Conservation (phyloP, 2,797 vertebrate genomes). For the Micrastur ruficollis region DNA sequence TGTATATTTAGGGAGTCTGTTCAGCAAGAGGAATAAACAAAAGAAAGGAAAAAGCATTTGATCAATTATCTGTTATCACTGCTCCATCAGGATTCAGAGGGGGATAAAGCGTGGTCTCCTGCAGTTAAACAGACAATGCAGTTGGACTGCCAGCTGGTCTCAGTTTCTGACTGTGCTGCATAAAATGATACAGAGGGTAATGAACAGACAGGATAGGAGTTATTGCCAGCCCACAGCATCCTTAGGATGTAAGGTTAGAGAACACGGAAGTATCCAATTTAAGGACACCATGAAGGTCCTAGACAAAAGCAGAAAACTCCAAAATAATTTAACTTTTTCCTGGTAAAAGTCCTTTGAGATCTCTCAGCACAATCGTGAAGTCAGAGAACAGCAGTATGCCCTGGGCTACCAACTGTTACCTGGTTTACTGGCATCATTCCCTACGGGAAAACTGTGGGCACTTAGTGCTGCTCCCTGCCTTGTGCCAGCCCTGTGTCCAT, state of each 20-base stretch:
- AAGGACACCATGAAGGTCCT: not conserved
- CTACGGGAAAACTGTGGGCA: not conserved
- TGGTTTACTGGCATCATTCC: not conserved
- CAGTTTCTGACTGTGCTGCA: not conserved
- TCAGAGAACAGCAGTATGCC: not conserved
- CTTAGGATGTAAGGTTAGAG: not conserved
- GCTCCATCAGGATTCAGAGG: not conserved
- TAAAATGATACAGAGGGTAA: not conserved
- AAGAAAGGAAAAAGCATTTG: not conserved
- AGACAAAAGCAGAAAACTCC: not conserved
- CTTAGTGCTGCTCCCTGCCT: not conserved
- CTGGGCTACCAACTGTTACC: not conserved
- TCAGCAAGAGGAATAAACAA: slow-evolving; percentile 11
- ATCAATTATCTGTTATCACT: not conserved
- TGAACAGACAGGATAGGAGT: not conserved
- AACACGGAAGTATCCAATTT: not conserved
- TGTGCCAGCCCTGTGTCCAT: not conserved
- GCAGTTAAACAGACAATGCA: not conserved
- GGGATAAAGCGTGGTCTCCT: not conserved
- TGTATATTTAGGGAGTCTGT: not conserved
- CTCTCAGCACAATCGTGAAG: not conserved
- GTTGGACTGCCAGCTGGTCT: not conserved
- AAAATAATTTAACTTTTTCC: not conserved
- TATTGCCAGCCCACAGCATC: not conserved
- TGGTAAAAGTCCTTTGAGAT: not conserved